These are phyloP conservation scores for Euzophera pinguis DNA, from an alignment of 2,888 invertebrate species.

Conservation along the genomic window DNA sequence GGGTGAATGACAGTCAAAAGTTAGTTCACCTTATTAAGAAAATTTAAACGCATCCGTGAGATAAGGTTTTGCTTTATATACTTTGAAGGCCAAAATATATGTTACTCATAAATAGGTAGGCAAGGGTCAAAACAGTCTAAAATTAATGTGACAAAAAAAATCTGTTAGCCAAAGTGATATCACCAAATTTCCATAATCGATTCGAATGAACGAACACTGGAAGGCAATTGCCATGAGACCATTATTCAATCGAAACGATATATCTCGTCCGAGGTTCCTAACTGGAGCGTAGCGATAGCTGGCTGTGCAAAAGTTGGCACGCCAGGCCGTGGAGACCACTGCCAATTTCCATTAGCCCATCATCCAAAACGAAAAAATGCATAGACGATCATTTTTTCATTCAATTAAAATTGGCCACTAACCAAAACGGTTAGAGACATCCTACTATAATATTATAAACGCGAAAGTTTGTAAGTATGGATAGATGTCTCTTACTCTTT, in stretches of 20 bases:
- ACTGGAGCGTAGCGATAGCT: slow-evolving; percentile 75
- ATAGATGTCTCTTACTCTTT: no score
- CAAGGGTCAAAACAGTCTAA: not conserved
- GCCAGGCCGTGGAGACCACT: slow-evolving; percentile 66
- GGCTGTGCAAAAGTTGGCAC: slow-evolving; percentile 77
- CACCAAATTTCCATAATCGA: slow-evolving; percentile 51
- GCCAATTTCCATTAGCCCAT: slow-evolving; percentile 80
- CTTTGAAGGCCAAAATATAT: no score
- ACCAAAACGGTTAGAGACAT: slow-evolving; percentile 59
- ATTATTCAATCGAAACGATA: slow-evolving; percentile 77
- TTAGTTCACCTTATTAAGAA: no score
- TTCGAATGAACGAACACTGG: slow-evolving; percentile 47
- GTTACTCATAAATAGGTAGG: no score
- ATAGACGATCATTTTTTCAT: slow-evolving; percentile 78
- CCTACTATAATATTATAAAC: no score
- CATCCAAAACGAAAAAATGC: slow-evolving; percentile 79
- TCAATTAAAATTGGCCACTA: slow-evolving; percentile 77
- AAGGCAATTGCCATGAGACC: slow-evolving; percentile 67
- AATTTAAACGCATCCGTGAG: no score
- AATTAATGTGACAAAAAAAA: slow-evolving; percentile 9
- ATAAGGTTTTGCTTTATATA: no score
- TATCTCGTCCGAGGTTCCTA: slow-evolving; percentile 63
- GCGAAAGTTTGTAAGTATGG: no score
- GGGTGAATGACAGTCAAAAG: no score
- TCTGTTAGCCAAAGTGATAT: slow-evolving; percentile 22